Evolutionary conservation across 1,140 invertebrate genomes (phyloP), one percentile per base, ranked within the genome.

Genomic region (Drosophila ficusphila): DNA sequence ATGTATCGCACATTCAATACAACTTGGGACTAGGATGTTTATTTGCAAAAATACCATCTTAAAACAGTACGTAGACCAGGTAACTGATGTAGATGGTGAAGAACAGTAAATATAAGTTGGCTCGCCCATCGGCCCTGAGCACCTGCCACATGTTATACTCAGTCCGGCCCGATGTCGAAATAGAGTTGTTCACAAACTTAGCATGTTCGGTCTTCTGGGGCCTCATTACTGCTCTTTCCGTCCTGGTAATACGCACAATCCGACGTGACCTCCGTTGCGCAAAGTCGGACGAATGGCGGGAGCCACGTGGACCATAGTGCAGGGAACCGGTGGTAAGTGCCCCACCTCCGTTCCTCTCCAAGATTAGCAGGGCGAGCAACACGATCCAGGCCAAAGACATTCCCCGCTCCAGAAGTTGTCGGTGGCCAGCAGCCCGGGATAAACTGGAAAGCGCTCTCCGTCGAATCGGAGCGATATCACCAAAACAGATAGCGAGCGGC

Each of bases 21-120:
- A n/a, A n/a, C n/a, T n/a, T n/a, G n/a, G n/a, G n/a, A n/a, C n/a
- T n/a, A n/a, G n/a, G 7, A 16, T 8, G 8, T 41, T 21, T n/a
- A n/a, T 44, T 44, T 3, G 0, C n/a, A 11, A 8, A 23, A 41
- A 18, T 9, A 29, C 2, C 4, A 0, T 12, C 34, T 58, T 41
- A 78, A 8, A 77, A 44, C 7, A 76, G 25, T 7, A 58, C 21
- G 38, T 51, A 42, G 8, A 51, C 18, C 3, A 78, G 62, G 42
- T 67, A 77, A 39, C 29, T 39, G 3, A 78, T 60, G 14, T 78
- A 78, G 0, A 77, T 8, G 1, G 38, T 16, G 16, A 77, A 72
- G 7, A 77, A 78, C 1, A 77, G 5, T 48, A 70, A 38, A 8
- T 9, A 64, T 19, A 61, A 7, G 21, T 46, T 65, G 18, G 16